Evolutionary conservation across 2,113 vertebrate genomes (phyloP).

Genomic region (Procapra przewalskii): DNA sequence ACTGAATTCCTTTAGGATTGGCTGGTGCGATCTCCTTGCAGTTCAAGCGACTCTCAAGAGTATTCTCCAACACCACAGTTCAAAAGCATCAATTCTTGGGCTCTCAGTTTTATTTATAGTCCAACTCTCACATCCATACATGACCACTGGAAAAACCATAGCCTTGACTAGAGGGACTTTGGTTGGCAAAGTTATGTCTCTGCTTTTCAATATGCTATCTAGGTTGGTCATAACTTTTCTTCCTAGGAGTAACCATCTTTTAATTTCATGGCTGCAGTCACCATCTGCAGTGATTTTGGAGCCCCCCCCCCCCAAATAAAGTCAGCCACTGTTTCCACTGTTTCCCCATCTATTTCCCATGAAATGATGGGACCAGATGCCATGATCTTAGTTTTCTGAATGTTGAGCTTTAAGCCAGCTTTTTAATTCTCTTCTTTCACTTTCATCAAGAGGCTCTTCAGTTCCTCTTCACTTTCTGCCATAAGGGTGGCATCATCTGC

Average conservation of each 20-base stretch:
- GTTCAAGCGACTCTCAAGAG: not conserved
- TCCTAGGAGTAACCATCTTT: not conserved
- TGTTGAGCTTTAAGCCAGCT: not conserved
- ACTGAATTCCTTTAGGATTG: not conserved
- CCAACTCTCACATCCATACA: not conserved
- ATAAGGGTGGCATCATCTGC: not conserved
- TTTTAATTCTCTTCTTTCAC: not conserved
- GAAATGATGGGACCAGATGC: not conserved
- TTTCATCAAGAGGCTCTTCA: not conserved
- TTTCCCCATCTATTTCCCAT: not conserved
- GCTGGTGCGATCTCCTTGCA: not conserved
- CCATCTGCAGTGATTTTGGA: not conserved
- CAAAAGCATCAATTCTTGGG: not conserved
- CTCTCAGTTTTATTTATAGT: not conserved
- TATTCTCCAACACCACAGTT: not conserved
- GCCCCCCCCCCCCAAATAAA: not conserved
- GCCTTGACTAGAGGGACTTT: accelerated
- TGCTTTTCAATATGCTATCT: not conserved
- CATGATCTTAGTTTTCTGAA: not conserved
- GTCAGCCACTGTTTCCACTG: not conserved
- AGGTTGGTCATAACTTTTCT: not conserved
- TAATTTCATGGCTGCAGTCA: not conserved
- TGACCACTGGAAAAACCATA: not conserved
- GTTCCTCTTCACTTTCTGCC: not conserved
- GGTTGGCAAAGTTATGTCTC: not conserved